Base-by-base conservation (phyloP, 2,797 vertebrate genomes). In the Paramormyrops hopkinsi region DNA sequence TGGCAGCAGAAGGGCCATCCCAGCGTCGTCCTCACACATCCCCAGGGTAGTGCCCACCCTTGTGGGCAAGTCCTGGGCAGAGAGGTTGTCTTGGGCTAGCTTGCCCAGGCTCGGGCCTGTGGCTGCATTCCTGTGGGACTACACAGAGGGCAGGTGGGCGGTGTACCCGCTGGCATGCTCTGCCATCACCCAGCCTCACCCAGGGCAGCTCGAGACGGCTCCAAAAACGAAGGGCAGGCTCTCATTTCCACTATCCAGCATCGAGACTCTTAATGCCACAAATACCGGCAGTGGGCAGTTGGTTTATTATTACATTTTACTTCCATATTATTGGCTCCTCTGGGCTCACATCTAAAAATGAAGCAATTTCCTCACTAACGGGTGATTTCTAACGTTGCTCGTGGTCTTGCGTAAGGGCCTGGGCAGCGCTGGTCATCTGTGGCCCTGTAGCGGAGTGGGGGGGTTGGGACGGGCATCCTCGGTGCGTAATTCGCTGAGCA, bases 121-220 rank as follows among this genome's bases (percentile, higher is more conserved):
- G 48, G 22, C 2, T 85, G 48, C 44, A 85, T 85, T 85, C 82
- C 82, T 51, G 82, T 85, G 8, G 11, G 48, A 17, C 46, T 85
- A 17, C 44, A 14, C 46, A 82, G 44, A 51, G 82, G 19, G 82
- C 46, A 85, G 46, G 82, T 50, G 46, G 82, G 82, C 46, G 46
- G 46, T 85, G 46, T 25, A 51, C 82, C 83, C 46, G 29, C 53
- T 89, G 89, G 87, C 89, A 87, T 19, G 62, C 56, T 37, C 51
- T 44, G 9, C 53, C 25, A 19, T 86, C 88, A 89, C 17, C 25
- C 33, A 17, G 56, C 83, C 88, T 69, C 88, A 69, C 88, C 88
- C 59, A 37, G 29, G 29, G 56, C 85, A 59, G n/a, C 65, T 37
- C 12, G 29, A 29, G 29, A 44, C 8, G 4, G 79, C 79, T 44